phyloP scores from a whole-genome alignment of 2,113 vertebrate genomes.

The Oreotrochilus melanogaster region DNA sequence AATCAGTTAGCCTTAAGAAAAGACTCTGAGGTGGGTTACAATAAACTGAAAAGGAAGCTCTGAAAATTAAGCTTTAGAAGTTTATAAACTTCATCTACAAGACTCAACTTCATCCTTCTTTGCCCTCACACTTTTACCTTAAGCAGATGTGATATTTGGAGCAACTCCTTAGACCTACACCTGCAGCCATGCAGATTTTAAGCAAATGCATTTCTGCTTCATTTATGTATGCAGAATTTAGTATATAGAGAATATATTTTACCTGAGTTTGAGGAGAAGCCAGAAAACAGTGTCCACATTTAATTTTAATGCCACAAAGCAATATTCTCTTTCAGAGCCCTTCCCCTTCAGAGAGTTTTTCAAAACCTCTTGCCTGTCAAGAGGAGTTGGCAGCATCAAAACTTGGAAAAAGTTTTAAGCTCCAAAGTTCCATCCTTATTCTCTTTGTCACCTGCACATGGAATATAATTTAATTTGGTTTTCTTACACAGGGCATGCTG shows the following conservation, averaged over 20 bases:
- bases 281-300: background rate
- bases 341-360: background rate
- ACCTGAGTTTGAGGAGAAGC: background rate
- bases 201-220: background rate
- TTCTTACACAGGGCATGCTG: background rate
- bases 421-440: background rate
- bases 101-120: background rate
- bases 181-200: background rate
- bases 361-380: background rate
- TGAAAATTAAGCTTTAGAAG: background rate
- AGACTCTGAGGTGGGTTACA: background rate
- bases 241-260: background rate
- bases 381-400: background rate
- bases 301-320: background rate
- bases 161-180: background rate
- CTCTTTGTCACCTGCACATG: background rate
- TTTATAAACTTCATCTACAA: background rate
- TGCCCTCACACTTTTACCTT: background rate
- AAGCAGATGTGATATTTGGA: background rate
- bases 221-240: background rate
- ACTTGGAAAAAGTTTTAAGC: background rate
- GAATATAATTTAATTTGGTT: background rate
- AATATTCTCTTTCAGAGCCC: background rate
- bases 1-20: background rate
- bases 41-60: background rate